These are phyloP conservation scores for Spongilla lacustris DNA, from an alignment of 37 sponge, comb jelly and placozoan species.

Conservation along the genomic window DNA sequence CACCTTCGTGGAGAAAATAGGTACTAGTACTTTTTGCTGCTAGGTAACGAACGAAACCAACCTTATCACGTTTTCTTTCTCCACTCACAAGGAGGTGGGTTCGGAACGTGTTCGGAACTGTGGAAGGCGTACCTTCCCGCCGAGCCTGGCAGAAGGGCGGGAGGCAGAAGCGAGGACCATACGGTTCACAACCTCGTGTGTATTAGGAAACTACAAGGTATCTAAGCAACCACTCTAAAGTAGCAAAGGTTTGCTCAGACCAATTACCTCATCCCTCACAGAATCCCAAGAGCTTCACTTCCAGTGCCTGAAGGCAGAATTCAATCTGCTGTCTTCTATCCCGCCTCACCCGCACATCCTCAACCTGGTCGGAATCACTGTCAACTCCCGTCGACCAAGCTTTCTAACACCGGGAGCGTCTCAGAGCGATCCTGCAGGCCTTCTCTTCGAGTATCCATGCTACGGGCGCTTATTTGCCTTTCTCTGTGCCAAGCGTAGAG, in stretches of 20 bases:
- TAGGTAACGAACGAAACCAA: background rate
- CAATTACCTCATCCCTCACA: too few relatives aligned
- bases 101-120: background rate
- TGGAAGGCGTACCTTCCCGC: background rate
- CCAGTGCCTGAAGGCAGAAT: background rate
- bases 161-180: background rate
- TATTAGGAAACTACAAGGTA: background rate
- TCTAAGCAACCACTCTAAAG: background rate
- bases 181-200: background rate
- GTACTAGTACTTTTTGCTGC: background rate
- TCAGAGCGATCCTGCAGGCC: slow-evolving; percentile 7
- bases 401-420: background rate
- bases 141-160: background rate
- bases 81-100: background rate
- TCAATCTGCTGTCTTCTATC: background rate
- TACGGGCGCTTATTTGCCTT: slow-evolving; percentile 32
- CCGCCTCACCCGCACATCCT: background rate
- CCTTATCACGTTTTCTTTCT: background rate
- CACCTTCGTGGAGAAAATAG: background rate
- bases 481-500: slow-evolving; percentile 26
- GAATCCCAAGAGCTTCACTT: background rate
- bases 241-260: too few relatives aligned
- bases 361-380: background rate
- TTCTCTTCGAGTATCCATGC: slow-evolving; percentile 36
- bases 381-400: background rate